Conservation (phyloP, 1,140 invertebrate genomes). For the Patella vulgata region DNA sequence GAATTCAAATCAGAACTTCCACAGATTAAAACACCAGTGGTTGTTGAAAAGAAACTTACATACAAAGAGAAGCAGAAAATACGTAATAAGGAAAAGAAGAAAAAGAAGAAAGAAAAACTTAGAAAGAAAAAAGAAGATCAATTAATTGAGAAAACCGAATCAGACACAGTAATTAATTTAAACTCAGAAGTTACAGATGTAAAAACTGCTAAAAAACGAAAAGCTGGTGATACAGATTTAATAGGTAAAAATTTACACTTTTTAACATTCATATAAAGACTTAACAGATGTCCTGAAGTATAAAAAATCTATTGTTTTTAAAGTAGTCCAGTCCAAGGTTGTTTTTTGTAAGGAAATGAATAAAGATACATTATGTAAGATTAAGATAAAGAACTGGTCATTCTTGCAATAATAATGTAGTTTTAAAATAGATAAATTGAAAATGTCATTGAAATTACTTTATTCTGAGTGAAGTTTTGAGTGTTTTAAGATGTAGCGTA, state of each 20-base stretch:
- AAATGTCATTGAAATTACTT: too few relatives aligned
- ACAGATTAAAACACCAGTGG: constrained; percentile 1
- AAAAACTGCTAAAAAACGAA: background rate
- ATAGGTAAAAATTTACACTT: background rate
- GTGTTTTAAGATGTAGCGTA: too few relatives aligned
- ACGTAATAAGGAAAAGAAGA: constrained; percentile 12
- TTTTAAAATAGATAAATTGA: too few relatives aligned
- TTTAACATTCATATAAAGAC: background rate
- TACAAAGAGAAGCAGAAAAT: background rate
- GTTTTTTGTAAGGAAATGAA: too few relatives aligned
- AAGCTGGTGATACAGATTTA: background rate
- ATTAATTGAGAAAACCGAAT: constrained; percentile 6
- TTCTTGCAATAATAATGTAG: too few relatives aligned
- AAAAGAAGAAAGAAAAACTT: constrained; percentile 16
- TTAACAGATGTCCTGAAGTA: constrained; percentile 1
- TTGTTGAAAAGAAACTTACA: background rate
- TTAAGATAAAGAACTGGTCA: too few relatives aligned
- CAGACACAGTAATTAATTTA: background rate
- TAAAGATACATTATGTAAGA: too few relatives aligned
- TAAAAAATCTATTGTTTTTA: background rate
- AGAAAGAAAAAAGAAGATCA: background rate
- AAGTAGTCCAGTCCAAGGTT: too few relatives aligned
- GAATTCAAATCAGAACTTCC: too few relatives aligned
- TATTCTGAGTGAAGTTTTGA: too few relatives aligned
- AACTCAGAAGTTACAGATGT: background rate